Percentiles rank a stretch among this genome's conserved stretches.
Conservation (phyloP, 2,797 vertebrate species). For the Champsocephalus gunnari region DNA sequence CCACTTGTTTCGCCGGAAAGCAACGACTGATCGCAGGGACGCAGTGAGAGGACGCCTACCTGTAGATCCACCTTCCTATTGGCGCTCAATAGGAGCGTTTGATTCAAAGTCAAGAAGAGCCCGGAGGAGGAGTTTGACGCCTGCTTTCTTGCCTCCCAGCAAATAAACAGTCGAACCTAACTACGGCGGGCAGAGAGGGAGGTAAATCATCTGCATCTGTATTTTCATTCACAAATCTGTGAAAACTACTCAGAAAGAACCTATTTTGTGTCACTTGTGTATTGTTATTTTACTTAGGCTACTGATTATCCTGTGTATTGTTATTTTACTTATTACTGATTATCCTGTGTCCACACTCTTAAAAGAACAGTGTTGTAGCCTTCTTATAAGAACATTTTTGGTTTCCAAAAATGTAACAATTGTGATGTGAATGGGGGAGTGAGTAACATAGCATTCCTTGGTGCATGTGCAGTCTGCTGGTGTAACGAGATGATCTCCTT, state of each 20-base stretch:
- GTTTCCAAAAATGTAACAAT: background rate
- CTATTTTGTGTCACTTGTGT: background rate
- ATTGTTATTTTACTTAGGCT: background rate
- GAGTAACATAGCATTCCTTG: background rate
- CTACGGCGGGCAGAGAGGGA: background rate
- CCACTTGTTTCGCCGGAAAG: constrained; percentile 14
- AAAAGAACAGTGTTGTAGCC: too few relatives aligned
- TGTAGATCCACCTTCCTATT: constrained; percentile 71
- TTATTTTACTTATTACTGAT: background rate
- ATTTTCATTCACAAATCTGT: constrained; percentile 59
- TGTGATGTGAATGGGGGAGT: too few relatives aligned
- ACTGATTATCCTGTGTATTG: too few relatives aligned
- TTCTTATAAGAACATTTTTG: background rate
- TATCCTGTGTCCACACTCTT: too few relatives aligned
- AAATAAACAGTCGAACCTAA: accelerated
- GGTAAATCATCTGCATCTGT: constrained; percentile 20
- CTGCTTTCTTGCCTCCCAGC: background rate
- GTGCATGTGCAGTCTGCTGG: background rate
- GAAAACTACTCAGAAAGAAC: accelerated
- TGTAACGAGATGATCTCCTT: constrained; percentile 14
- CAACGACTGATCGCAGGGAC: constrained; percentile 5
- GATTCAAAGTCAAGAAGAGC: constrained; percentile 3
- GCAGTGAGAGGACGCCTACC: constrained; percentile 66
- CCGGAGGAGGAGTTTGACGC: constrained; percentile 27
- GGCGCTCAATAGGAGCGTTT: constrained; percentile 44